A percentile compares a stretch with the other conserved stretches of the same genome.
phyloP scores from a whole-genome alignment of 2,113 vertebrate species.

The Pan paniscus region DNA sequence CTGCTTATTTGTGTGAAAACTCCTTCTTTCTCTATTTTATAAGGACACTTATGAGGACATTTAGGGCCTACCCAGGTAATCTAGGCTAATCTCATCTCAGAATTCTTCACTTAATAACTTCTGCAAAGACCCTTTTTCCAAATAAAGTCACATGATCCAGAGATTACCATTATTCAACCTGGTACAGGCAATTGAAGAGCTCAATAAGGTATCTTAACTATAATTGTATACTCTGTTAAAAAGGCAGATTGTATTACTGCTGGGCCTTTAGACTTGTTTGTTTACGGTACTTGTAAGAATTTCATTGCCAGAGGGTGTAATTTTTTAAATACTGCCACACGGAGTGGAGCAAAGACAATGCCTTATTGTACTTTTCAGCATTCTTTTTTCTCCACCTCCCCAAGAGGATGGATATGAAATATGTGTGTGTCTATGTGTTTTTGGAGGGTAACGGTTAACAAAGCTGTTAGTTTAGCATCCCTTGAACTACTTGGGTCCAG shows the following conservation, averaged over 20 bases:
- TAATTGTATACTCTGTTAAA: not conserved
- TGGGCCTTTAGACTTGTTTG: not conserved
- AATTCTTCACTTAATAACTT: not conserved
- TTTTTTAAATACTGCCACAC: slow-evolving; percentile 15
- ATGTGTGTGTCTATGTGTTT: not conserved
- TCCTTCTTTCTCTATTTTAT: not conserved
- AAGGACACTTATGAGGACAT: not conserved
- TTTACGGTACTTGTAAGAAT: slow-evolving; percentile 35
- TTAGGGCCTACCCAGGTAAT: not conserved
- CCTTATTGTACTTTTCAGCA: not conserved
- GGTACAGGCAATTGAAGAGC: slow-evolving; percentile 7
- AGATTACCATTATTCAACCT: not conserved
- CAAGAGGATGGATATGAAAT: not conserved
- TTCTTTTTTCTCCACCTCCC: not conserved
- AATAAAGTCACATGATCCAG: not conserved
- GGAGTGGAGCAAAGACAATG: not conserved
- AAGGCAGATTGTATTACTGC: not conserved
- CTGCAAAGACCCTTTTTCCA: not conserved
- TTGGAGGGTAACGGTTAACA: not conserved
- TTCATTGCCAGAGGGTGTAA: slow-evolving; percentile 25
- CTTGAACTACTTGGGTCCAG: not conserved
- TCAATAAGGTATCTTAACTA: not conserved
- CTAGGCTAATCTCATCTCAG: not conserved
- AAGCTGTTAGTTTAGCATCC: not conserved
- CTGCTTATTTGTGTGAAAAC: not conserved